Evolutionary conservation across 2,888 invertebrate genomes (phyloP).

Genomic region (Dendrolimus houi): DNA sequence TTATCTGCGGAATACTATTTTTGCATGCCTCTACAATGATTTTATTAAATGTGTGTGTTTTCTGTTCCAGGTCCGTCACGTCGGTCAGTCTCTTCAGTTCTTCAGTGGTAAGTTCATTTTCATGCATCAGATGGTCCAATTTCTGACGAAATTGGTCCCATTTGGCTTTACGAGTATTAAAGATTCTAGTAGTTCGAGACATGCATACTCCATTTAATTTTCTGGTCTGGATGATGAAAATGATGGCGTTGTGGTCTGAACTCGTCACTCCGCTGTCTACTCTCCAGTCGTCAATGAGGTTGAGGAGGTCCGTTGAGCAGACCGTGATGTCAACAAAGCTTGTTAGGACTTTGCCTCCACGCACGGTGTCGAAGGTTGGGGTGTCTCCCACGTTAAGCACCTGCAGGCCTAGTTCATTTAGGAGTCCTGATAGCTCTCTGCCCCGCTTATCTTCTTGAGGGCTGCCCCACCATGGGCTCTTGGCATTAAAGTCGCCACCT

Average conservation of each 20-base stretch:
- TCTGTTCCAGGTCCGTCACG: neutral
- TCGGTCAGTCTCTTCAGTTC: neutral
- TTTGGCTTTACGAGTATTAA: neutral
- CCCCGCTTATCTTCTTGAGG: too few relatives aligned
- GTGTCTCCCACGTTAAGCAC: neutral
- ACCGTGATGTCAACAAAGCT: neutral
- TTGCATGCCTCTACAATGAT: too few relatives aligned
- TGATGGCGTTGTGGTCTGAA: neutral
- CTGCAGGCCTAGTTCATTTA: neutral
- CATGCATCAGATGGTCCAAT: neutral
- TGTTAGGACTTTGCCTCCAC: neutral
- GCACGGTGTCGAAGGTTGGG: neutral
- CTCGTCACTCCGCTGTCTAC: neutral
- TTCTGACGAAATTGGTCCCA: neutral
- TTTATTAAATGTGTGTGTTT: neutral
- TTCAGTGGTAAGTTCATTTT: neutral
- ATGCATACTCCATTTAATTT: neutral
- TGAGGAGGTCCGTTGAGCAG: neutral
- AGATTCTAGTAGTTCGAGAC: neutral
- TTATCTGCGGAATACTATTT: too few relatives aligned
- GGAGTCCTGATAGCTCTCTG: too few relatives aligned
- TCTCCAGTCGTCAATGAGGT: neutral
- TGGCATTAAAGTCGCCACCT: too few relatives aligned
- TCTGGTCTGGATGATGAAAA: neutral
- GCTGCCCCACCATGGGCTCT: too few relatives aligned